phyloP scores from a whole-genome alignment of 2,797 vertebrate species.

The Naso thynnoides region DNA sequence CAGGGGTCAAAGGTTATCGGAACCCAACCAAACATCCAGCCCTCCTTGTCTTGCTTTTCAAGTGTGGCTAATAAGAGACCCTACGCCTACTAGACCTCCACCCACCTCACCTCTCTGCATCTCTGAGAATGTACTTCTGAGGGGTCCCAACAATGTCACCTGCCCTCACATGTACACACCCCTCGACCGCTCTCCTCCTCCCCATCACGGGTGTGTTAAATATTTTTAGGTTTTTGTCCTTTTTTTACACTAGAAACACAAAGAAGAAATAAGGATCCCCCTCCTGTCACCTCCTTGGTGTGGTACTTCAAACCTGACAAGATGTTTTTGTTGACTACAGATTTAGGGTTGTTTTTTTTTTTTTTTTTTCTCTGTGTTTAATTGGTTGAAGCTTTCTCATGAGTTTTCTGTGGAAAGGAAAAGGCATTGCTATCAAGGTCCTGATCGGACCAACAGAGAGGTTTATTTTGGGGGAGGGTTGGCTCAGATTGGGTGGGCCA shows the following conservation, averaged over 20 bases:
- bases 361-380: slow-evolving; percentile 76
- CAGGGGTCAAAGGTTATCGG: slow-evolving; percentile 74
- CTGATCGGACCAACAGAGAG: slow-evolving; percentile 79
- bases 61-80: slow-evolving; percentile 81
- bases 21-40: slow-evolving; percentile 71
- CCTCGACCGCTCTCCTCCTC: slow-evolving; percentile 60
- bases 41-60: slow-evolving; percentile 73
- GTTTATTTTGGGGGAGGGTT: slow-evolving; percentile 84
- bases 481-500: slow-evolving; percentile 85
- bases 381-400: slow-evolving; percentile 91
- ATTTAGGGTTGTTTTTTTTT: slow-evolving; percentile 54
- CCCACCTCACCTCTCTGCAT: slow-evolving; percentile 90
- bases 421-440: slow-evolving; percentile 91
- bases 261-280: slow-evolving; percentile 71
- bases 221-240: slow-evolving; percentile 42
- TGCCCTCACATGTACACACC: slow-evolving; percentile 69
- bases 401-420: slow-evolving; percentile 84
- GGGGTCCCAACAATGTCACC: slow-evolving; percentile 89
- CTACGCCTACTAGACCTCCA: slow-evolving; percentile 80
- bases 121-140: slow-evolving; percentile 94
- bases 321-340: slow-evolving; percentile 78
- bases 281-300: slow-evolving; percentile 76
- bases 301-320: slow-evolving; percentile 79
- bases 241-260: slow-evolving; percentile 74
- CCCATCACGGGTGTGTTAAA: slow-evolving; percentile 67